Evolutionary conservation across 2,888 invertebrate genomes (phyloP), one percentile per base, ranked within the genome.

Genomic region (Leptinotarsa juncta): DNA sequence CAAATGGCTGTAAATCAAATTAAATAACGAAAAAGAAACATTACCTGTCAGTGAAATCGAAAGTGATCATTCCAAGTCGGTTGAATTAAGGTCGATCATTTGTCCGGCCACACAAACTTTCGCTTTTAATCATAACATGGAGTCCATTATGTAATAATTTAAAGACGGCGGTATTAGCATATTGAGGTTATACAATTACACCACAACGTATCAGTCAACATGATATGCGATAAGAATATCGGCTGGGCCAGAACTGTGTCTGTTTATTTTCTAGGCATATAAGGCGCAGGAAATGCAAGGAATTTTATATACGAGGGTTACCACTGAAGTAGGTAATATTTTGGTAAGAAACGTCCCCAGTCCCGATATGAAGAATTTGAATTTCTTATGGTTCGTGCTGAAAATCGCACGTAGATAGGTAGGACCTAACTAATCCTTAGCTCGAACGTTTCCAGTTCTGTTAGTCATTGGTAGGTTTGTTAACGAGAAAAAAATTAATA

Each of bases 11-110:
- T 42, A 42, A 42, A 42, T 42, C 42, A 42, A 10, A 42, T 42
- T 16, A 15, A 51, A 15, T n/a, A 42, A 15, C 32, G 26, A 42
- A 62, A 62, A 62, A 4, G 7, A 42, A 48, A 51, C 65, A 50
- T 60, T 65, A 71, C 42, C 67, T 32, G 60, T 65, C 48, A 74
- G 74, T 65, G 67, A 70, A 74, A 73, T 73, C 70, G 74, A 74
- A 74, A 74, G 74, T 74, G 23, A 53, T 72, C 72, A 48, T 57
- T 62, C 60, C 60, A 72, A 67, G 51, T 51, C 32, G 3, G 65
- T 70, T 48, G 32, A 70, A 73, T 70, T 70, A 60, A 70, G 73
- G 73, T 66, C 73, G 50, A 15, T 51, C 42, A 51, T 67, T 70
- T 70, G 67, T 74, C 66, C 70, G 50, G 23, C 32, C 65, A 51